phyloP scores from a whole-genome alignment of 2,797 vertebrate species.

The Argya squamiceps region DNA sequence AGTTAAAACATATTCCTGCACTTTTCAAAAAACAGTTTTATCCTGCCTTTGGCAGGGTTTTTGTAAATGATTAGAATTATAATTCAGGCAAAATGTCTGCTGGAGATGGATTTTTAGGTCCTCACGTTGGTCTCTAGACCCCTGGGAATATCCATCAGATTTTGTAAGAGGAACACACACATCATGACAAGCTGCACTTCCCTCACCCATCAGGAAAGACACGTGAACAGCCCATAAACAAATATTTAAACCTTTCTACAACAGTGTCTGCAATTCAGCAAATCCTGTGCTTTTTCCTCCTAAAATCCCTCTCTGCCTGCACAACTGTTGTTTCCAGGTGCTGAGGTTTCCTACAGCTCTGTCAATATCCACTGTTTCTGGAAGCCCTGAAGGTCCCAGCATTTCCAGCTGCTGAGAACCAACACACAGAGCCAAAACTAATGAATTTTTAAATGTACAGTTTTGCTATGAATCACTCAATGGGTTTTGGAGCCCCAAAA shows the following conservation, averaged over 20 bases:
- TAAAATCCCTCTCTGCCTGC: not conserved
- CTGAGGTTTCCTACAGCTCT: not conserved
- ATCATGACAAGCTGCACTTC: not conserved
- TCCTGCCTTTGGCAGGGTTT: not conserved
- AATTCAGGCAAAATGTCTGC: not conserved
- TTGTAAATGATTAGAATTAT: not conserved
- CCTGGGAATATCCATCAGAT: not conserved
- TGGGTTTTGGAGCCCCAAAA: not conserved
- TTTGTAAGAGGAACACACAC: not conserved
- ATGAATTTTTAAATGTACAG: not conserved
- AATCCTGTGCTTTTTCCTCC: not conserved
- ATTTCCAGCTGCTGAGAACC: not conserved
- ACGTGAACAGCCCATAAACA: fast-evolving
- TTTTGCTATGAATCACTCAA: not conserved
- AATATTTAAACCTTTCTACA: not conserved
- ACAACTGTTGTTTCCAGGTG: not conserved
- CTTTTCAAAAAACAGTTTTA: not conserved
- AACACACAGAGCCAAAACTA: fast-evolving
- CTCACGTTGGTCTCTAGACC: not conserved
- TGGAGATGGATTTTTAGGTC: not conserved
- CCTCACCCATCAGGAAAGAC: not conserved
- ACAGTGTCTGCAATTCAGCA: not conserved
- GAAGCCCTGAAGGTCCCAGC: not conserved
- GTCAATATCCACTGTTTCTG: not conserved
- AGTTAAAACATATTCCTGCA: not conserved